phyloP scores from a whole-genome alignment of 1,140 invertebrate genomes.

The Agrypnia vestita region DNA sequence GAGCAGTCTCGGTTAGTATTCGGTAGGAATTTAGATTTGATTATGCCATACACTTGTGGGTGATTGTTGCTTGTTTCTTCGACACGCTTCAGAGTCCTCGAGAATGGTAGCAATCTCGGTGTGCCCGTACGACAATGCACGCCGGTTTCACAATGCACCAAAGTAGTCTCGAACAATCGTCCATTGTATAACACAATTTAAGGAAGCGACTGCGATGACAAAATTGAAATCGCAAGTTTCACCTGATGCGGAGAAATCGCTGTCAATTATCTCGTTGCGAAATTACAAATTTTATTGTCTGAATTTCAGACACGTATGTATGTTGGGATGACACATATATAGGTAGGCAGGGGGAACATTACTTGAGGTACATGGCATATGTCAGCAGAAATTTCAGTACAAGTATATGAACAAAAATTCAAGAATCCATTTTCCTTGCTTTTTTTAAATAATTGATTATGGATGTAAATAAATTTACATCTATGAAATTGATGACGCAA shows the following conservation, averaged over 20 bases:
- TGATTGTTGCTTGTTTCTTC: constrained; percentile 26
- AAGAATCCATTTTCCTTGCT: no score
- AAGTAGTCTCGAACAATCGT: constrained; percentile 37
- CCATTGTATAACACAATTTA: constrained; percentile 47
- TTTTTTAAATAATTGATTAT: no score
- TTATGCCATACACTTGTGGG: constrained; percentile 30
- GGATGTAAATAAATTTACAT: no score
- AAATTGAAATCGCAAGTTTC: constrained; percentile 48
- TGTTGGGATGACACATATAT: no score
- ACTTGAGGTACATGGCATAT: no score
- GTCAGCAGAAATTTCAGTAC: no score
- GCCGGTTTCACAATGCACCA: constrained; percentile 34
- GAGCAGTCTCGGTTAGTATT: not conserved
- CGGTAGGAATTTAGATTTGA: constrained; percentile 9
- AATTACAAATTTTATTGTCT: constrained; percentile 16
- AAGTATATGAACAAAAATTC: no score
- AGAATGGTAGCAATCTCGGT: constrained; percentile 9
- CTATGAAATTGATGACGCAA: no score
- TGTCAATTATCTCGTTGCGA: constrained; percentile 18
- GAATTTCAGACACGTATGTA: not conserved
- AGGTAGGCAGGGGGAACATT: no score
- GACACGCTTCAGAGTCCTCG: constrained; percentile 29
- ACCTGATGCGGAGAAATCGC: constrained; percentile 34
- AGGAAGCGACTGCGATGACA: constrained; percentile 30
- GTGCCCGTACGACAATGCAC: constrained; percentile 33